These are phyloP conservation scores for Conger conger DNA, from an alignment of 2,113 vertebrate species.

Conservation along the genomic window DNA sequence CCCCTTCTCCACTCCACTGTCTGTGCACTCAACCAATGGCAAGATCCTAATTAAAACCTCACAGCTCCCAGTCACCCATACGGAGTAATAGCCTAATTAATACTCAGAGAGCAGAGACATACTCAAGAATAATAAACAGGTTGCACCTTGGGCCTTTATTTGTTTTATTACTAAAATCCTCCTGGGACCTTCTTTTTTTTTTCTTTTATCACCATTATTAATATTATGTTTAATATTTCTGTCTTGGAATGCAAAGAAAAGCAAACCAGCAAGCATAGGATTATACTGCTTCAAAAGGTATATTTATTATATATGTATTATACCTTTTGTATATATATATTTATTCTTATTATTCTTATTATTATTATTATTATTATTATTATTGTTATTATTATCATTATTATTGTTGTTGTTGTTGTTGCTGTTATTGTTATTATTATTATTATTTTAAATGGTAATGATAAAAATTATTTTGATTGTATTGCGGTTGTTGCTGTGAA, in stretches of 20 bases:
- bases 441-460: slow-evolving; percentile 18
- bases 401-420: not conserved
- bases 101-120: slow-evolving; percentile 64
- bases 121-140: slow-evolving; percentile 71
- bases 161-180: slow-evolving; percentile 62
- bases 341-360: slow-evolving; percentile 7
- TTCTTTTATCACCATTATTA: slow-evolving; percentile 47
- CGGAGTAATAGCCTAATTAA: slow-evolving; percentile 78
- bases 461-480: not conserved
- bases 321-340: too few species aligned
- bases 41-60: slow-evolving; percentile 79
- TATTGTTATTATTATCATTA: slow-evolving; percentile 9
- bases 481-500: too few species aligned
- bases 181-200: slow-evolving; percentile 41
- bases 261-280: slow-evolving; percentile 20
- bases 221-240: slow-evolving; percentile 47
- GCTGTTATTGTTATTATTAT: not conserved
- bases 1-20: slow-evolving; percentile 57
- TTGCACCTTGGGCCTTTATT: slow-evolving; percentile 60
- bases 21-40: slow-evolving; percentile 73
- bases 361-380: slow-evolving; percentile 1
- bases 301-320: too few species aligned
- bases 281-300: not conserved
- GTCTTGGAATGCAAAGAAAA: slow-evolving; percentile 32
- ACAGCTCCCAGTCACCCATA: slow-evolving; percentile 76